These are phyloP conservation scores for Podabrus alpinus DNA, from an alignment of 2,888 invertebrate species.

Conservation along the genomic window DNA sequence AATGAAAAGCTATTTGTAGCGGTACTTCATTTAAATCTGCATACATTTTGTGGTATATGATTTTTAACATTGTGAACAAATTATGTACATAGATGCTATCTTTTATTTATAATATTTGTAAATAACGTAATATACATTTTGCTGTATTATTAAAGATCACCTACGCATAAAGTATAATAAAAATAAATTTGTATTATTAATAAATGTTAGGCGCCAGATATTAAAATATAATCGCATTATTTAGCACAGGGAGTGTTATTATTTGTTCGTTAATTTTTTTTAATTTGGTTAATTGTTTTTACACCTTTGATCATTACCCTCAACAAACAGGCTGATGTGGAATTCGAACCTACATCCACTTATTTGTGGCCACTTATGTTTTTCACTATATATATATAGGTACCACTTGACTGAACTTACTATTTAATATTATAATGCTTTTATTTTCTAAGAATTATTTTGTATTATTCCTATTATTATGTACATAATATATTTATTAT, in stretches of 20 bases:
- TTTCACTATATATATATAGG: too few relatives aligned
- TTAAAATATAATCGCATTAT: neutral
- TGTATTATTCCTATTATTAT: too few relatives aligned
- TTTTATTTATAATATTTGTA: neutral
- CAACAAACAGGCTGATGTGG: neutral
- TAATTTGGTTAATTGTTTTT: neutral
- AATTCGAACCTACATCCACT: neutral
- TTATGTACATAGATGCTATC: conserved; percentile 8
- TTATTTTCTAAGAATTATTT: neutral
- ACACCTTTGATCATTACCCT: neutral
- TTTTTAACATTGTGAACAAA: conserved; percentile 21
- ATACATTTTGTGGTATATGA: conserved; percentile 29
- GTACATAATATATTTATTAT: too few relatives aligned
- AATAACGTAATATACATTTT: neutral
- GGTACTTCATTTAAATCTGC: conserved; percentile 24
- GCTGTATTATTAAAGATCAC: neutral
- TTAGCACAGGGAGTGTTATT: neutral
- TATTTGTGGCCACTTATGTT: too few relatives aligned
- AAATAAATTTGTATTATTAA: neutral
- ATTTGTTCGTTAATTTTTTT: too few relatives aligned
- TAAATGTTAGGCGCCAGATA: neutral
- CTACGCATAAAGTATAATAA: neutral
- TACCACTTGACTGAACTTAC: neutral
- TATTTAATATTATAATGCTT: too few relatives aligned
- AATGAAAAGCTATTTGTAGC: conserved; percentile 28